These are phyloP conservation scores for Drosophila asahinai DNA, from an alignment of 1,140 invertebrate genomes.

Conservation along the genomic window DNA sequence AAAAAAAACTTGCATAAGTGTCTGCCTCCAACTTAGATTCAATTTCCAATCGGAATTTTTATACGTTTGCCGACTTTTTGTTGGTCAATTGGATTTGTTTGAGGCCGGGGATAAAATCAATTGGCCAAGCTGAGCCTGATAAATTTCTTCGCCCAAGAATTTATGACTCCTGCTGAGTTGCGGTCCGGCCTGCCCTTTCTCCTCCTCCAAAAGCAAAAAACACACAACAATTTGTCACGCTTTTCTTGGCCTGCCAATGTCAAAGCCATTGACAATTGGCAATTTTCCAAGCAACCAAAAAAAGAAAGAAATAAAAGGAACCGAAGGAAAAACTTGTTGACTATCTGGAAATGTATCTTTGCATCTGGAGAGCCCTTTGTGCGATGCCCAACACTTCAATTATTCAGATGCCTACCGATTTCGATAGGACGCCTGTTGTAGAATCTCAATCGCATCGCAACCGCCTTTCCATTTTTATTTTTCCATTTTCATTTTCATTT, in stretches of 20 bases:
- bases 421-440: conserved; percentile 23
- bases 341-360: conserved; percentile 40
- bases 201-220: conserved; percentile 21
- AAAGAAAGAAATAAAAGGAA: conserved; percentile 18
- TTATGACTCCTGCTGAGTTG: conserved; percentile 61
- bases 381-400: conserved; percentile 42
- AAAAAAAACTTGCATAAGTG: conserved; percentile 43
- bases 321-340: conserved; percentile 63
- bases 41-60: conserved; percentile 45
- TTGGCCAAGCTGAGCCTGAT: conserved; percentile 52
- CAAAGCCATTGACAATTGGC: conserved; percentile 53
- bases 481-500: conserved; percentile 21
- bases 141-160: conserved; percentile 50
- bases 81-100: conserved; percentile 51
- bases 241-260: conserved; percentile 53
- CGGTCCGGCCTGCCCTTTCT: conserved; percentile 10
- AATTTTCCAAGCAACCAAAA: conserved; percentile 30
- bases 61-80: conserved; percentile 39
- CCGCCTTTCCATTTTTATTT: conserved; percentile 8
- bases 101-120: conserved; percentile 50
- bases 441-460: conserved; percentile 18
- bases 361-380: conserved; percentile 25
- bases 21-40: conserved; percentile 24
- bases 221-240: conserved; percentile 67
- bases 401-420: conserved; percentile 51